Conservation (phyloP, 2,113 vertebrate genomes). For the Amia ocellicauda region DNA sequence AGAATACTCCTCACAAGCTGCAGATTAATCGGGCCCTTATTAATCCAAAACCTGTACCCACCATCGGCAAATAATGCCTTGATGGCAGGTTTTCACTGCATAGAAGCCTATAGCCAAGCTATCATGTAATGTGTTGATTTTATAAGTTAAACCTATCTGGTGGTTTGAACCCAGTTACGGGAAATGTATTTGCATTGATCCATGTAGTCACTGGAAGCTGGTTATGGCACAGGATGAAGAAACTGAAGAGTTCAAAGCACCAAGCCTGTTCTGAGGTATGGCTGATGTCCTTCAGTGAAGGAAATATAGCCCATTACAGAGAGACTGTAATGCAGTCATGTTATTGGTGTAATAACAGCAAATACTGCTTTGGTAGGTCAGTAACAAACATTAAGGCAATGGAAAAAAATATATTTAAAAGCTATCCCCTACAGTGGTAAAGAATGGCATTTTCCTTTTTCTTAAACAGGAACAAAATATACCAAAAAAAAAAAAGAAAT, state of each 20-base stretch:
- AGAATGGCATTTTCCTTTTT: neutral
- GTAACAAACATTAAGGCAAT: neutral
- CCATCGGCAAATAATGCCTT: no score
- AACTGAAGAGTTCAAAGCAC: neutral
- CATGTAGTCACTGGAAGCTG: no score
- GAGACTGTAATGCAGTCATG: neutral
- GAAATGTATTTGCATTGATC: no score
- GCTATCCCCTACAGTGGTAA: no score
- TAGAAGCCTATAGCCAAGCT: no score
- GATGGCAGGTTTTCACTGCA: no score
- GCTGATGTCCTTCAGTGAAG: constrained; percentile 17
- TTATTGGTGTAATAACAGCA: neutral
- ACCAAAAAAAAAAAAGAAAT: neutral
- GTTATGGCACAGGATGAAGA: neutral
- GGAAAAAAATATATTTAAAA: no score
- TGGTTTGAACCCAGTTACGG: no score
- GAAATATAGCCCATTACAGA: neutral
- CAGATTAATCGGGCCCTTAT: neutral
- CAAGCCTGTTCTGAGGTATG: constrained; percentile 21
- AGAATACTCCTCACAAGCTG: neutral
- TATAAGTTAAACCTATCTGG: no score
- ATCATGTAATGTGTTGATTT: no score
- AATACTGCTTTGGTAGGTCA: constrained; percentile 20
- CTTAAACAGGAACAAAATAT: neutral
- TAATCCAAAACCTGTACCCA: no score